Percentiles rank a stretch among this genome's conserved stretches.
These are phyloP conservation scores for Coregonus clupeaformis DNA, from an alignment of 2,113 vertebrate species.

Conservation along the genomic window DNA sequence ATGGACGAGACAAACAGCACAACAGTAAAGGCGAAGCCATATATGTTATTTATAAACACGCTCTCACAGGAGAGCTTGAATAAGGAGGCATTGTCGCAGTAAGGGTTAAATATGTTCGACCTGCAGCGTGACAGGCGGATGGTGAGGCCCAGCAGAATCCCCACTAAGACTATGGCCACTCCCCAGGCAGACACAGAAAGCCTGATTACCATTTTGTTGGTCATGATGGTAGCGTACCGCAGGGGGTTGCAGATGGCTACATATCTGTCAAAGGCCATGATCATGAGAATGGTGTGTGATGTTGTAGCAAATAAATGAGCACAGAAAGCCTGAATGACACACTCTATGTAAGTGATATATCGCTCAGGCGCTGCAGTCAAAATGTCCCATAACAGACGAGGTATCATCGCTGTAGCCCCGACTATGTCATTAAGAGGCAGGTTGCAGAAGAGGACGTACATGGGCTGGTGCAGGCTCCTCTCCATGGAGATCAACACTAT, in stretches of 20 bases:
- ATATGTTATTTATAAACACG: slow-evolving; percentile 40
- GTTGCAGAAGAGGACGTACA: slow-evolving; percentile 65
- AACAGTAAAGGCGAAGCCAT: slow-evolving; percentile 34
- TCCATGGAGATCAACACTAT: slow-evolving; percentile 39
- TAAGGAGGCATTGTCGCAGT: slow-evolving; percentile 46
- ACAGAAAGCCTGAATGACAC: slow-evolving; percentile 60
- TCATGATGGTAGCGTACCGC: slow-evolving; percentile 42
- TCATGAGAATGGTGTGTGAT: slow-evolving; percentile 58
- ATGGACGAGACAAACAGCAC: slow-evolving; percentile 33
- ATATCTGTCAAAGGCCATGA: slow-evolving; percentile 70
- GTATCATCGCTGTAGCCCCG: slow-evolving; percentile 51
- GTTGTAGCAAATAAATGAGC: slow-evolving; percentile 47
- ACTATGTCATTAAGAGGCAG: slow-evolving; percentile 56
- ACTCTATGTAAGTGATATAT: slow-evolving; percentile 52
- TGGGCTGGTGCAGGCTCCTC: slow-evolving; percentile 58
- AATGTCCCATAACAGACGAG: slow-evolving; percentile 45
- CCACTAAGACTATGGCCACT: slow-evolving; percentile 24
- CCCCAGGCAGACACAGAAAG: slow-evolving; percentile 40
- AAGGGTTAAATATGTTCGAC: slow-evolving; percentile 27
- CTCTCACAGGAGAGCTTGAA: slow-evolving; percentile 50
- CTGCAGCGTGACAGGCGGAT: slow-evolving; percentile 35
- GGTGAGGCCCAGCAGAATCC: slow-evolving; percentile 31
- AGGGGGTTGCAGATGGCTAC: slow-evolving; percentile 55
- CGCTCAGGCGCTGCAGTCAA: slow-evolving; percentile 38
- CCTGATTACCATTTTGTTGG: slow-evolving; percentile 33